Base-by-base conservation (phyloP, 2,888 invertebrate genomes). In the Amblyjoppa fuscipennis region DNA sequence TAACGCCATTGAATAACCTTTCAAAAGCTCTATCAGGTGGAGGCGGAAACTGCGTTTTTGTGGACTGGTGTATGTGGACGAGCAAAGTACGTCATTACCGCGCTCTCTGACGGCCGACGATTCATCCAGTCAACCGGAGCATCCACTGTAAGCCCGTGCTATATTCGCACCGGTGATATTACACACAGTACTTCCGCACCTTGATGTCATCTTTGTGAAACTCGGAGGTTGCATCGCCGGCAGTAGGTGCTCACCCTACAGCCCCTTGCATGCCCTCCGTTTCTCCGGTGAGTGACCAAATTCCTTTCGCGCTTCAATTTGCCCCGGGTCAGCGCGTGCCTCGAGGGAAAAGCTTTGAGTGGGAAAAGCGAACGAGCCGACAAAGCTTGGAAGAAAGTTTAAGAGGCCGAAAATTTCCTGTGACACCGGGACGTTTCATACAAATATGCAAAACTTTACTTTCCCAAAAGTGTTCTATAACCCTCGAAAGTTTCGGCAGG, bases 41-140 rank as follows among this genome's bases (percentile, higher is more conserved):
- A n/a, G 70, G 28, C 31, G 49, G 16, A 13, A 25, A 11, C 13
- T 59, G 28, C 20, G 16, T 38, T 56, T 20, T 34, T 25, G 38
- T 34, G 41, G 49, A 49, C 68, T 70, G 28, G 38, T 74, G 61
- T 79, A 74, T 59, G 59, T 69, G 53, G 16, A 79, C 61, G 69
- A 79, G 56, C 28, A 38, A 64, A 79, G 56, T 78, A 68, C 68
- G 69, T 69, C 38, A 20, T 61, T 74, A 64, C 41, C 41, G 69
- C 70, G 34, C 53, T 68, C 13, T 73, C 70, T 78, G 78, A 78
- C 68, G 68, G 68, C 73, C 69, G 59, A 69, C 38, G 59, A 74
- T 81, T 45, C 59, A 56, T 59, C 25, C 59, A 28, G 28, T 59
- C 28, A 11, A 59, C 11, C 34, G 53, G 38, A 20, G 53, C 11